A percentile compares a stretch with the other conserved stretches of the same genome.
Evolutionary conservation across 2,888 invertebrate genomes (phyloP).

Genomic region (Ischnus inquisitorius): DNA sequence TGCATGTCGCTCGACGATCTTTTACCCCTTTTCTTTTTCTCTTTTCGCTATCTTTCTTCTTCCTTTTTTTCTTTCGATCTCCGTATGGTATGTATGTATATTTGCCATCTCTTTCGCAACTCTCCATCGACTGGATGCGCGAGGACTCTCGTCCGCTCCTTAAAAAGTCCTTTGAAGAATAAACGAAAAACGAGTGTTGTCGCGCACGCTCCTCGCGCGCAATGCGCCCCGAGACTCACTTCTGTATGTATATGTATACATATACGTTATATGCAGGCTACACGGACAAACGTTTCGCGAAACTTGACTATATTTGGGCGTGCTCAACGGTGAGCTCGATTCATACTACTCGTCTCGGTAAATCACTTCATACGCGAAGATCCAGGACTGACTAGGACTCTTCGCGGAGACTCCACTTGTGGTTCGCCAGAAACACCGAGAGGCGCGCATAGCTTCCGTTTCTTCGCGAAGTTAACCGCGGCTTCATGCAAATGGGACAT

Average conservation of each 20-base stretch:
- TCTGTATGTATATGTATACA: background rate
- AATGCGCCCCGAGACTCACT: slow-evolving; percentile 3
- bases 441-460: slow-evolving; percentile 13
- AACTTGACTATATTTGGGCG: slow-evolving; percentile 69
- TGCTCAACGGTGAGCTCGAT: slow-evolving; percentile 61
- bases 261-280: background rate
- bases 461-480: slow-evolving; percentile 22
- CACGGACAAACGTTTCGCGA: slow-evolving; percentile 60
- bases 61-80: background rate
- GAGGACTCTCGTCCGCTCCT: slow-evolving; percentile 59
- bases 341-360: slow-evolving; percentile 67
- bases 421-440: slow-evolving; percentile 8
- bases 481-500: slow-evolving; percentile 44
- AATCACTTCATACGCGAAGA: slow-evolving; percentile 65
- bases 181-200: slow-evolving; percentile 65
- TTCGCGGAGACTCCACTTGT: slow-evolving; percentile 13
- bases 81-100: background rate
- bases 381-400: slow-evolving; percentile 42
- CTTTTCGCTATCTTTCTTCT: slow-evolving; percentile 10
- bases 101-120: slow-evolving; percentile 51
- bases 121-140: background rate
- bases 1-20: slow-evolving; percentile 61
- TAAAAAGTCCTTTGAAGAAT: slow-evolving; percentile 62
- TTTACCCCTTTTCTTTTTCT: slow-evolving; percentile 31
- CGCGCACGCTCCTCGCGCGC: slow-evolving; percentile 56